Evolutionary conservation across 2,113 vertebrate species (phyloP), one percentile per base, ranked within the genome.

Genomic region (Paracanthobrama guichenoti): DNA sequence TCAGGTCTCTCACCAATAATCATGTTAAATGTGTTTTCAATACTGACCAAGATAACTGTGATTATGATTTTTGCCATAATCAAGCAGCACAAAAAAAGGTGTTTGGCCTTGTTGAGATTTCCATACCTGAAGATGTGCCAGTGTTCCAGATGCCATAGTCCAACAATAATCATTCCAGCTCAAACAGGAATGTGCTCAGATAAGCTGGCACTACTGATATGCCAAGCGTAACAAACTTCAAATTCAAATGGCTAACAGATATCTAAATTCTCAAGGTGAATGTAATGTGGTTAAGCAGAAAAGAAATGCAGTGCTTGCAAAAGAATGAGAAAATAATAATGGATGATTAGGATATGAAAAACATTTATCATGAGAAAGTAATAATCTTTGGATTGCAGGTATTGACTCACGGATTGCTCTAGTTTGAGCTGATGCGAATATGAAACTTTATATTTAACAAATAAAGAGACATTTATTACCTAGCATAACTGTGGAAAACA

Each of bases 391-490:
- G 20, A 44, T 22, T 69, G 62, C 26, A 69, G 72, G 59, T 39
- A 55, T n/a, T 53, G n/a, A 77, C 26, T 28, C 50, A 20, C 26
- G 20, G 46, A 12, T 50, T 26, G 67, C 35, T 53, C 20, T n/a
- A 4, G 42, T 22, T 86, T 6, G n/a, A 62, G 53, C 22, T 31
- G 28, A 16, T 9, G 44, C 4, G 14, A 39, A 39, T 67, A 81
- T 71, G 64, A 71, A 87, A 87, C 53, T 13, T 78, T 55, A 82
- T 78, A 82, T 78, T 57, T 44, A 72, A 31, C 46, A 71, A 85
- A 85, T 85, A 82, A 82, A 82, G 79, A 28, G 79, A 67, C 14
- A 80, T 74, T 53, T 60, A 55, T 48, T 24, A 85, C n/a, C 46
- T 20, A 72, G 50, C 24, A 67, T 46, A 42, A 26, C 13, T 62